A percentile compares a stretch with the other conserved stretches of the same genome.
Conservation (phyloP, 2,113 vertebrate species). For the Bujurquina vittata region DNA sequence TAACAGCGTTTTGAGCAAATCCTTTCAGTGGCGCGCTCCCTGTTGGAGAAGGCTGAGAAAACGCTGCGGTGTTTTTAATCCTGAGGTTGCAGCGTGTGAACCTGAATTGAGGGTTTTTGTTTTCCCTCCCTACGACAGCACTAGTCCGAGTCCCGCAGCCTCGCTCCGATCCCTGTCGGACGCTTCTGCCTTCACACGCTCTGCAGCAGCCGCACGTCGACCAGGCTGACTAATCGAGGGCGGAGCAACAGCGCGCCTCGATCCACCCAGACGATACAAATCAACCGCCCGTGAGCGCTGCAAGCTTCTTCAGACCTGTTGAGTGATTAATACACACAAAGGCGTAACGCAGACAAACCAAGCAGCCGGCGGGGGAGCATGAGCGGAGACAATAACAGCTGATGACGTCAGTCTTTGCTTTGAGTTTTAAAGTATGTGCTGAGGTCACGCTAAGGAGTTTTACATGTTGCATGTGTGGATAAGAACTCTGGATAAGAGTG, state of each 20-base stretch:
- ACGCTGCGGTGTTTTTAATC: background rate
- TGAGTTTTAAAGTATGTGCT: background rate
- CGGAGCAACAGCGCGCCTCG: conserved; percentile 59
- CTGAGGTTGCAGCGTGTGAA: conserved; percentile 7
- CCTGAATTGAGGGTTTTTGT: background rate
- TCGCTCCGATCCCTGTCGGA: conserved; percentile 8
- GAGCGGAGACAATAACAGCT: background rate
- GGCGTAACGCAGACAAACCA: background rate
- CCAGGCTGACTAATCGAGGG: conserved; percentile 71
- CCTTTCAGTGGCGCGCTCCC: background rate
- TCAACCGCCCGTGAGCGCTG: conserved; percentile 9
- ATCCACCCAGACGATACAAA: conserved; percentile 60
- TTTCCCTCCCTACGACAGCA: background rate
- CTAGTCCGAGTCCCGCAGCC: background rate
- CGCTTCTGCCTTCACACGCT: conserved; percentile 41
- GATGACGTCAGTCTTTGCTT: background rate
- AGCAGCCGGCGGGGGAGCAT: background rate
- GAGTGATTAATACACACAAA: background rate
- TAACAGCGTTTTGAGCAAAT: background rate
- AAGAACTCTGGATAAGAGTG: background rate
- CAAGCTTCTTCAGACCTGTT: background rate
- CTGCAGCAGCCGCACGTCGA: conserved; percentile 56
- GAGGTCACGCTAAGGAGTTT: background rate
- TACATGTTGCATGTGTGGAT: background rate
- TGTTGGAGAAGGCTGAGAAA: background rate